Evolutionary conservation across 2,888 invertebrate genomes (phyloP).

Genomic region (Pherbina coryleti): DNA sequence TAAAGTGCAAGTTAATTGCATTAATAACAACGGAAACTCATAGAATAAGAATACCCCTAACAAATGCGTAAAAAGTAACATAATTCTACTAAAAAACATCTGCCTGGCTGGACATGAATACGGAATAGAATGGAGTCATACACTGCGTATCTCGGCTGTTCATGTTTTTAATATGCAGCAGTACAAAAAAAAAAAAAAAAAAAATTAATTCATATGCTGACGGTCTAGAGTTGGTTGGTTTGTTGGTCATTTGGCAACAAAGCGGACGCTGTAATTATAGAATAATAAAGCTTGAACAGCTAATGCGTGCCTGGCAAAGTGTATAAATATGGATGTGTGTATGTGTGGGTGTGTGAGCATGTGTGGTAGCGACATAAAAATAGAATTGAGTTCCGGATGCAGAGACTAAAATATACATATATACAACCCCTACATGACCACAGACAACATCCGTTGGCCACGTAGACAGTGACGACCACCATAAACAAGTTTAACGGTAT

Average conservation of each 20-base stretch:
- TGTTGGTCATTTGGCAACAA: constrained; percentile 23
- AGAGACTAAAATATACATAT: not conserved
- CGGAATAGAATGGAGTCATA: no score
- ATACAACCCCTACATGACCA: constrained; percentile 15
- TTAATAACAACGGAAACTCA: no score
- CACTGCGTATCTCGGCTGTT: no score
- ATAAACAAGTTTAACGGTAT: no score
- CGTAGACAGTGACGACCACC: not conserved
- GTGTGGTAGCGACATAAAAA: not conserved
- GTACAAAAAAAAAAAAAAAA: no score
- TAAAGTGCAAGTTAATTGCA: no score
- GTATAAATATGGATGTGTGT: not conserved
- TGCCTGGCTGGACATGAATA: no score
- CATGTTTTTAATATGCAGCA: no score
- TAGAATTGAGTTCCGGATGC: not conserved
- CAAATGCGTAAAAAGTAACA: no score
- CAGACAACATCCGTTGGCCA: constrained; percentile 20
- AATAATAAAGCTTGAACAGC: constrained; percentile 31
- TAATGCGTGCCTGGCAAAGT: not conserved
- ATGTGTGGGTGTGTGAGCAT: not conserved
- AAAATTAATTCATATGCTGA: not conserved
- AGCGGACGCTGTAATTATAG: constrained; percentile 27
- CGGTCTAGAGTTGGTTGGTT: not conserved
- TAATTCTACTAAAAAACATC: no score
- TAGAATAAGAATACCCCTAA: no score